Base-by-base conservation (phyloP, 2,888 invertebrate genomes). In the Dascillus cervinus region DNA sequence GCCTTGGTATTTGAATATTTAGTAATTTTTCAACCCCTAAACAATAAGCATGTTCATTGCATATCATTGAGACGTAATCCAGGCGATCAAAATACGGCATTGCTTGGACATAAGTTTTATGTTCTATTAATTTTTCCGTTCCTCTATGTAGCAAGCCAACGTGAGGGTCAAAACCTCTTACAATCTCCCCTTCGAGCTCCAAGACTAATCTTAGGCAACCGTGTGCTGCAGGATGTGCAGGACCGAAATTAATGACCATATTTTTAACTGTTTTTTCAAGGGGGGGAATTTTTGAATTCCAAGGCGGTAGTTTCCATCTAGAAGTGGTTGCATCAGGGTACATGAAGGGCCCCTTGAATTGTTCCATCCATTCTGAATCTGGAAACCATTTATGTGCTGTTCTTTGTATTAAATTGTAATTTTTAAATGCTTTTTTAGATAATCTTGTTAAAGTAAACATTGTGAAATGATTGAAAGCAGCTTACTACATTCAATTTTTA, bases 141-240 rank as follows among this genome's bases (percentile, higher is more conserved):
- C 83, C 91, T 46, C 91, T 73, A 61, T 92, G 91, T 23, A 92
- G 65, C 12, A 89, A 74, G 0, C 91, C 91, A 44, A 91, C 79
- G 52, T 91, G 90, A 2, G 90, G 88, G 62, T 88, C 86, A 3
- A 85, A 78, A 41, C 80, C 66, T 12, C 80, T 63, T 0, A 92
- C 82, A 3, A 76, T 74, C 63, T 92, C 90, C 22, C 87, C 89
- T 41, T 89, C 85, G 26, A 92, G 60, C 51, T 85, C 79, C 11
- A 88, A 60, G 4, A 92, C 77, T 26, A 91, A 66, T 27, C 90
- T 73, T 12, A 91, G 66, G 19, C 90, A 90, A 4, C 91, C 91
- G 56, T 92, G 91, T 21, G 91, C 91, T 2, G 91, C 88, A 2
- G 91, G 91, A 68, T 91, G 91, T 45, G 83, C 82, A 0, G 91